A percentile compares a stretch with the other conserved stretches of the same genome.
phyloP scores from a whole-genome alignment of 2,113 vertebrate species.

The western clawed frog (Xenopus tropicalis) region UCB_Xtro_10.0 CM004443.2:190998001-190998500 shows the following conservation, averaged over 20 bases:
- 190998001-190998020: too few relatives aligned
- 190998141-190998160: slow-evolving; percentile 1
- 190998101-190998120: background rate
- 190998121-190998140: background rate
- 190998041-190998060: too few relatives aligned
- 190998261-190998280: slow-evolving; percentile 83
- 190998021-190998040: too few relatives aligned
- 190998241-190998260: slow-evolving; percentile 76
- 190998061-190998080: too few relatives aligned
- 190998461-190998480: slow-evolving; percentile 61
- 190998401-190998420: slow-evolving; percentile 69
- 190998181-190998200: slow-evolving; percentile 68
- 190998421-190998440: slow-evolving; percentile 73
- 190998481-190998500: slow-evolving; percentile 59
- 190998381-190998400: slow-evolving; percentile 60
- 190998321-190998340: slow-evolving; percentile 70
- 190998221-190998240: slow-evolving; percentile 70
- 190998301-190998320: slow-evolving; percentile 74
- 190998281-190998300: slow-evolving; percentile 72
- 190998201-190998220: slow-evolving; percentile 63
- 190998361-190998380: slow-evolving; percentile 77
- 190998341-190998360: slow-evolving; percentile 78
- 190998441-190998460: slow-evolving; percentile 71
- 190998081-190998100: too few relatives aligned
- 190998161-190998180: slow-evolving; percentile 61